Conservation (phyloP, 1,140 invertebrate genomes). For the Condylostylus longicornis region DNA sequence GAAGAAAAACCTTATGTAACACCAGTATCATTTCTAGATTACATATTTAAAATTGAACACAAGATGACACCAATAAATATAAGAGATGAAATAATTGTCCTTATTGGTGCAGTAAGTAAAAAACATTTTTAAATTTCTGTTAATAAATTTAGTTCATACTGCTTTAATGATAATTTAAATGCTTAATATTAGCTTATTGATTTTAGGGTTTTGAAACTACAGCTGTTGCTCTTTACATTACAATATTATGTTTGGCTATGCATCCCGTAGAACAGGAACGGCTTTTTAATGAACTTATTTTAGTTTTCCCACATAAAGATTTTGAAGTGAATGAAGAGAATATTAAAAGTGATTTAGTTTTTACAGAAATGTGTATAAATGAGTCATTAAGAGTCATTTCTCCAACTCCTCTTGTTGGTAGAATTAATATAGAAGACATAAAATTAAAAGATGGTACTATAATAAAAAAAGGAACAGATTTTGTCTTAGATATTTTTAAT, state of each 20-base stretch:
- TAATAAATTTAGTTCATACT: neutral
- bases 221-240: constrained; percentile 23
- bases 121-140: neutral
- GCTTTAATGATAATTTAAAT: too few relatives aligned
- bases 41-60: too few relatives aligned
- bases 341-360: constrained; percentile 42
- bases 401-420: constrained; percentile 23
- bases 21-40: too few relatives aligned
- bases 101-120: constrained; percentile 23
- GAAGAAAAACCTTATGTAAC: too few relatives aligned
- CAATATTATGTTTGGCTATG: constrained; percentile 26
- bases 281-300: constrained; percentile 41
- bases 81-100: constrained; percentile 28
- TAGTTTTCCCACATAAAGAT: constrained; percentile 36
- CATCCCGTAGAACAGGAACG: constrained; percentile 36
- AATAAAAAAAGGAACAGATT: constrained; percentile 22
- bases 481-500: constrained; percentile 26
- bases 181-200: neutral
- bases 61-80: too few relatives aligned
- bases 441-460: constrained; percentile 7
- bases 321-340: constrained; percentile 36
- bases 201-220: constrained; percentile 26
- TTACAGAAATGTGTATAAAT: constrained; percentile 47
- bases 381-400: constrained; percentile 40
- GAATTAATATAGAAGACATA: constrained; percentile 16